Base-by-base conservation (phyloP, 2,797 vertebrate genomes). In the Rachycentron canadum region DNA sequence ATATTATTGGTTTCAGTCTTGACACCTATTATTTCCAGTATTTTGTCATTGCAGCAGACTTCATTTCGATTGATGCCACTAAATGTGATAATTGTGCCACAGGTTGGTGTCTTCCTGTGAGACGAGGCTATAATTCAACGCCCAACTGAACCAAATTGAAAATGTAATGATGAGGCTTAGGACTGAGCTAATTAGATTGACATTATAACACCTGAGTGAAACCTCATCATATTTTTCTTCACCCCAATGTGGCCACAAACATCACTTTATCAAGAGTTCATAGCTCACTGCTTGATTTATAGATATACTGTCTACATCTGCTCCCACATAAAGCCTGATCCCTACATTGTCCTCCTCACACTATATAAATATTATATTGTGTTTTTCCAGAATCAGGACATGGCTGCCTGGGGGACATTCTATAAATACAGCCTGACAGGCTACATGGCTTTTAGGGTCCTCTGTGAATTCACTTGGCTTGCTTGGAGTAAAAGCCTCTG, bases 361-460 rank as follows among this genome's bases (percentile, higher is more conserved):
- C 80, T 81, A 84, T 88, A 93, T 92, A 92, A 94, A 94, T 93
- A 94, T 92, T 91, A 85, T 87, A 91, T 89, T 89, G 88, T 90
- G 88, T 90, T 91, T 89, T 91, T 62, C 61, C 76, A 90, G 90
- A 95, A 92, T 87, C 91, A 91, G 93, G 92, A 92, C 93, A 92
- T 76, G 79, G 85, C 87, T 70, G 92, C 88, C 92, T 86, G 30
- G 73, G 88, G 93, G 91, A 93, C 85, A 25, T 89, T 93, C 93
- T 93, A 95, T 93, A 94, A 94, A 94, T 94, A 94, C 76, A 77
- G 82, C 68, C 91, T 89, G 92, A 92, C 91, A 91, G 88, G 88
- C 88, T 87, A 93, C 92, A 93, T 90, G 88, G 89, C 88, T 91
- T 92, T 94, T 87, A 83, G 75, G 78, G 86, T 82, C 85, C 90